Percentiles rank a stretch among this genome's conserved stretches.
Conservation (phyloP, 2,888 invertebrate genomes). For the Pocota personata region DNA sequence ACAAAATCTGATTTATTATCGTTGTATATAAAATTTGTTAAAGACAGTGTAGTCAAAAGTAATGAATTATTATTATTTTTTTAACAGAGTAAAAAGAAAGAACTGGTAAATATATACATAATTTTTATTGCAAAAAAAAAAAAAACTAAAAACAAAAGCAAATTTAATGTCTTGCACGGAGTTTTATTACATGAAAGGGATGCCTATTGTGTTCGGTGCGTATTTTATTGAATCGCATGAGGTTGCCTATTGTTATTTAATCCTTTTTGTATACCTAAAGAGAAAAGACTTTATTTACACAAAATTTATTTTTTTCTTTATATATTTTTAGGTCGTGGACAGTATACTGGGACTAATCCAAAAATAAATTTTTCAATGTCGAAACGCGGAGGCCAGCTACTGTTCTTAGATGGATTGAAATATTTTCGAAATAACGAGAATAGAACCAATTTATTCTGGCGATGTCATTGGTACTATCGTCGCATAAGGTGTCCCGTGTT, state of each 20-base stretch:
- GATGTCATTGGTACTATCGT: conserved; percentile 82
- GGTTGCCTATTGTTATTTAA: neutral
- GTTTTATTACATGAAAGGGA: conserved; percentile 16
- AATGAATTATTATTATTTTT: conserved; percentile 56
- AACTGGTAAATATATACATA: conserved; percentile 51
- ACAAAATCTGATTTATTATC: conserved; percentile 52
- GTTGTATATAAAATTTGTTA: conserved; percentile 24
- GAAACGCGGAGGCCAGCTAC: conserved; percentile 81
- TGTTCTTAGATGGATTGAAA: conserved; percentile 81
- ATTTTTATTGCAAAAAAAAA: conserved; percentile 24
- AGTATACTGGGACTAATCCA: conserved; percentile 78
- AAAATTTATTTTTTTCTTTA: conserved; percentile 7
- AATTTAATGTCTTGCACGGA: neutral
- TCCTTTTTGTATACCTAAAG: neutral
- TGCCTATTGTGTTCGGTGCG: neutral
- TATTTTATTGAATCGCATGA: conserved; percentile 5
- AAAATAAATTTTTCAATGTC: conserved; percentile 81
- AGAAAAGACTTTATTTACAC: conserved; percentile 33
- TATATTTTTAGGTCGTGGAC: conserved; percentile 75
- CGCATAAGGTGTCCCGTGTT: conserved; percentile 81
- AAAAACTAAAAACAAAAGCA: too few species aligned
- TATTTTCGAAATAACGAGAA: conserved; percentile 82
- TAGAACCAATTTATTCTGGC: conserved; percentile 81
- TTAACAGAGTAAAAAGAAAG: conserved; percentile 29
- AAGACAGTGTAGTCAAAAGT: conserved; percentile 22